Evolutionary conservation across 2,888 invertebrate species (phyloP).

Genomic region (Polia nebulosa): DNA sequence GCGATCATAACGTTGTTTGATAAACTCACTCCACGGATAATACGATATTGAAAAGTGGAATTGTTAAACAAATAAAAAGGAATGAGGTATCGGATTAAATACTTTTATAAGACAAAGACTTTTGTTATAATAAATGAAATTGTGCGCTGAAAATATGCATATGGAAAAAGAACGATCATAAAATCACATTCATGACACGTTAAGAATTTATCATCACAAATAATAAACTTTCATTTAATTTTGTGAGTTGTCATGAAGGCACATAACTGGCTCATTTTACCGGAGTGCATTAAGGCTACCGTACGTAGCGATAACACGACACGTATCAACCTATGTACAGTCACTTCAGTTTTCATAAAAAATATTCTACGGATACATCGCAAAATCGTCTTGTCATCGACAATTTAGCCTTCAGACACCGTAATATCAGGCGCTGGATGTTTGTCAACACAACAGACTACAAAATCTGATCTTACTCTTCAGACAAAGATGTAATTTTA

Average conservation of each 20-base stretch:
- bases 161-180: background rate
- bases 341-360: background rate
- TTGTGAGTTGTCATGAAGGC: slow-evolving; percentile 58
- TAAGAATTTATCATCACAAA: slow-evolving; percentile 33
- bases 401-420: background rate
- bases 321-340: background rate
- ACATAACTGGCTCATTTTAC: slow-evolving; percentile 63
- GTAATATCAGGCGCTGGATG: background rate
- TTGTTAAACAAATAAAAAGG: slow-evolving; percentile 35
- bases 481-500: background rate
- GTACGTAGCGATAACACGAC: background rate
- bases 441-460: background rate
- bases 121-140: background rate
- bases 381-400: background rate
- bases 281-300: slow-evolving; percentile 39
- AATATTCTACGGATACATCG: background rate
- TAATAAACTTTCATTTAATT: slow-evolving; percentile 64
- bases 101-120: slow-evolving; percentile 3
- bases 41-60: slow-evolving; percentile 26
- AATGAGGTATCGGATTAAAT: slow-evolving; percentile 12
- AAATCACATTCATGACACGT: slow-evolving; percentile 49
- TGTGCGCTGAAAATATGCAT: background rate
- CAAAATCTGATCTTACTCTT: background rate
- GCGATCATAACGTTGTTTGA: slow-evolving; percentile 33
- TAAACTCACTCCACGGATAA: slow-evolving; percentile 25